Conservation (phyloP, 2,888 invertebrate species). For the Buathra laborator region DNA sequence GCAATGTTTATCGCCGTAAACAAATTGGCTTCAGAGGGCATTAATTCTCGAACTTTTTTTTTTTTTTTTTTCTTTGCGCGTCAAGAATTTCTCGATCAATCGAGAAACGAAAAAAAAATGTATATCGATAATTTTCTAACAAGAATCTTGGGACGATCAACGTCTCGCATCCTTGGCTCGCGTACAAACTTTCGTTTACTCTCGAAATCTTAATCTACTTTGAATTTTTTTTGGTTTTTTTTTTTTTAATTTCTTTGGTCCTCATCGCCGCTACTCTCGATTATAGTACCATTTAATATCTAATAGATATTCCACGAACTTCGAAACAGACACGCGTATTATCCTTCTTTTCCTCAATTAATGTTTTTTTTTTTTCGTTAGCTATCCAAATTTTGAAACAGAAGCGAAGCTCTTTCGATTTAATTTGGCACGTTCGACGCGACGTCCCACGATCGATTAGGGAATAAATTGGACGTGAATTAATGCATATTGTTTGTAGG, state of each 20-base stretch:
- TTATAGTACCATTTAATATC: conserved; percentile 27
- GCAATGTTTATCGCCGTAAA: conserved; percentile 16
- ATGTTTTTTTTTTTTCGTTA: conserved; percentile 8
- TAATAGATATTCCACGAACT: conserved; percentile 31
- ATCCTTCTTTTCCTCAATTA: neutral
- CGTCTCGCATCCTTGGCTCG: neutral
- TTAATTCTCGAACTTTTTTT: conserved; percentile 8
- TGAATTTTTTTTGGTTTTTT: conserved; percentile 31
- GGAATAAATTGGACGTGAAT: conserved; percentile 44
- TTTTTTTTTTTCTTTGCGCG: neutral
- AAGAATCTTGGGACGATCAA: conserved; percentile 17
- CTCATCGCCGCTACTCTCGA: conserved; percentile 44
- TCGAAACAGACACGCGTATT: conserved; percentile 13
- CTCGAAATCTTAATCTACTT: conserved; percentile 49
- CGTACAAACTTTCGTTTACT: conserved; percentile 22
- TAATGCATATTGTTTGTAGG: conserved; percentile 28
- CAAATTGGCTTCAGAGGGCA: conserved; percentile 44
- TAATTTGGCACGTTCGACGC: conserved; percentile 48
- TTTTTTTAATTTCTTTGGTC: conserved; percentile 52
- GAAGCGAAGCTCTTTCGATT: conserved; percentile 27
- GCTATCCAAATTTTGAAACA: conserved; percentile 1
- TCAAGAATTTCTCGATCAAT: conserved; percentile 4
- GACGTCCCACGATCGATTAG: conserved; percentile 9
- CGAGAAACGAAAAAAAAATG: conserved; percentile 18
- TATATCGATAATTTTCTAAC: conserved; percentile 11